Conservation (phyloP, 2,113 vertebrate species). For the Gila orcuttii region DNA sequence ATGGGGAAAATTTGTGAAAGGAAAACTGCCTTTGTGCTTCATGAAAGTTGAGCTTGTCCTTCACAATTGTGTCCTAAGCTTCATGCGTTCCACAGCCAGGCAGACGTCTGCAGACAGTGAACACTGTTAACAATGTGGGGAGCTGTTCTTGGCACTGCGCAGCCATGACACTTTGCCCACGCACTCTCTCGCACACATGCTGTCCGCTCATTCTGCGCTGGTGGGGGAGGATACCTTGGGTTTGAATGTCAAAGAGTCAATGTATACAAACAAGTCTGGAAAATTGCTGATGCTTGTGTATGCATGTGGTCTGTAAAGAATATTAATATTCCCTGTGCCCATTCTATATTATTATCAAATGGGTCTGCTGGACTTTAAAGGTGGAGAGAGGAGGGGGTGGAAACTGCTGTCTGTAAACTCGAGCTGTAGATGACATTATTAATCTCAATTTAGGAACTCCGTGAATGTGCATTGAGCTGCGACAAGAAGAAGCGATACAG, state of each 20-base stretch:
- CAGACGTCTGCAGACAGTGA: conserved; percentile 47
- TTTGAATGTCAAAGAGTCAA: conserved; percentile 54
- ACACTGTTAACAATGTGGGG: conserved; percentile 49
- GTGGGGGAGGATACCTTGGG: conserved; percentile 47
- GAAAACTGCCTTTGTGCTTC: neutral
- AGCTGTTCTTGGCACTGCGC: conserved; percentile 49
- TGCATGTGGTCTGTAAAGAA: neutral
- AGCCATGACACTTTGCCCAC: conserved; percentile 52
- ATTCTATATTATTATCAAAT: neutral
- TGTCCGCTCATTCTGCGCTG: conserved; percentile 25
- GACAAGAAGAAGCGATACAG: conserved; percentile 44
- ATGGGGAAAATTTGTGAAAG: neutral
- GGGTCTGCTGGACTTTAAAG: neutral
- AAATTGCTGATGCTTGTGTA: conserved; percentile 13
- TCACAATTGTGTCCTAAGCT: conserved; percentile 16
- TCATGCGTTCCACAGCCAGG: conserved; percentile 18
- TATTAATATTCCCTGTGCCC: conserved; percentile 22
- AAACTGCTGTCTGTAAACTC: conserved; percentile 44
- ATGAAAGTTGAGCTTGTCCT: conserved; percentile 8
- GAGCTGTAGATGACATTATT: conserved; percentile 53
- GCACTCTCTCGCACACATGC: conserved; percentile 49
- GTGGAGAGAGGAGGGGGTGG: neutral
- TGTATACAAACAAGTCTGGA: conserved; percentile 52
- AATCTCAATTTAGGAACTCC: conserved; percentile 57
- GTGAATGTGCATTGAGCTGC: conserved; percentile 45